Evolutionary conservation across 2,888 invertebrate genomes (phyloP).

Genomic region (Mactromeris polynyma): DNA sequence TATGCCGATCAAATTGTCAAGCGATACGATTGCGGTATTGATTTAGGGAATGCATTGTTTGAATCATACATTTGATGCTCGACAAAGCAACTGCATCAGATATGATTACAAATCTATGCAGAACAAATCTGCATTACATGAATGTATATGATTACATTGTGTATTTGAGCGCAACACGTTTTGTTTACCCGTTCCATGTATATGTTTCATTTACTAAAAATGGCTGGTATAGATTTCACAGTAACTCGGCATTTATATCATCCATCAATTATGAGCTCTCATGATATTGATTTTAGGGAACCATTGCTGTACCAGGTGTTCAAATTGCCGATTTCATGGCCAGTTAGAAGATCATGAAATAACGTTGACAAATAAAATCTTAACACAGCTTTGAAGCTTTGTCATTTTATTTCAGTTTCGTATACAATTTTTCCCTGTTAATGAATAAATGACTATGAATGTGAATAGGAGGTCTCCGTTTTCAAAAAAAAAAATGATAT

Average conservation of each 20-base stretch:
- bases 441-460: neutral
- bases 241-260: neutral
- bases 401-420: neutral
- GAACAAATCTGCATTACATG: neutral
- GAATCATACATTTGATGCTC: neutral
- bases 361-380: neutral
- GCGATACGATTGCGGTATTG: neutral
- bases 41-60: neutral
- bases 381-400: too few relatives aligned
- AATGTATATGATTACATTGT: neutral
- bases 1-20: neutral
- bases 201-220: neutral
- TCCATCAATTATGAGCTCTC: slow-evolving; percentile 8
- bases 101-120: neutral
- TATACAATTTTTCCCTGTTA: neutral
- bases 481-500: too few relatives aligned
- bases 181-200: neutral
- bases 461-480: too few relatives aligned
- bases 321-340: neutral
- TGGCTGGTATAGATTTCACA: neutral
- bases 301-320: neutral
- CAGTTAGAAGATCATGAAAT: neutral
- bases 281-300: neutral
- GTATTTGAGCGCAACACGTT: neutral
- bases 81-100: neutral